A percentile compares a stretch with the other conserved stretches of the same genome.
These are phyloP conservation scores for Cosmia trapezina DNA, from an alignment of 2,888 invertebrate genomes.

Conservation along the genomic window DNA sequence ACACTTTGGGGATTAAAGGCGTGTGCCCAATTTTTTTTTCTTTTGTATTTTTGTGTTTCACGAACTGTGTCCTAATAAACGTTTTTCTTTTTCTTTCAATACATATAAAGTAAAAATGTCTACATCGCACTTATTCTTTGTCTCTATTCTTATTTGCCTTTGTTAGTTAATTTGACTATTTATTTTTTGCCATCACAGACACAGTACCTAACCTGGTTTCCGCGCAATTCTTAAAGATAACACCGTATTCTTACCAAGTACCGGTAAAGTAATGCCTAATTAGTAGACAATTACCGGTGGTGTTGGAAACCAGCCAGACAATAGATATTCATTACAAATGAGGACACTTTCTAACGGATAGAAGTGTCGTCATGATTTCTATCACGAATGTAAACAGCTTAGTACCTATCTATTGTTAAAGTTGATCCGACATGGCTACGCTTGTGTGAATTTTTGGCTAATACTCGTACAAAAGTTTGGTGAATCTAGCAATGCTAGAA, in stretches of 20 bases:
- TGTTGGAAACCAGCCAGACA: slow-evolving; percentile 51
- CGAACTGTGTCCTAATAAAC: too few relatives aligned
- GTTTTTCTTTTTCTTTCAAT: too few relatives aligned
- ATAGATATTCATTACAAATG: slow-evolving; percentile 54
- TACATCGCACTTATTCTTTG: not conserved
- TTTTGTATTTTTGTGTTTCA: too few relatives aligned
- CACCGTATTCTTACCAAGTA: slow-evolving; percentile 16
- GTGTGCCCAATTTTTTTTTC: too few relatives aligned
- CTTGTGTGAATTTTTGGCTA: slow-evolving; percentile 7
- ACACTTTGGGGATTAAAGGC: too few relatives aligned
- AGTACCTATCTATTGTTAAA: slow-evolving; percentile 24
- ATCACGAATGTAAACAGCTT: slow-evolving; percentile 28
- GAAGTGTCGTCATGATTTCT: slow-evolving; percentile 42
- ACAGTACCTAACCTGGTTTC: slow-evolving; percentile 38
- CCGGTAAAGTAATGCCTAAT: slow-evolving; percentile 56
- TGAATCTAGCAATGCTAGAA: not conserved
- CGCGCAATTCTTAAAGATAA: slow-evolving; percentile 33
- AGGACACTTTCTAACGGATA: slow-evolving; percentile 62
- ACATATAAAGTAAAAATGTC: not conserved
- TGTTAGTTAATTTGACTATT: slow-evolving; percentile 8
- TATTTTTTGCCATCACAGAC: slow-evolving; percentile 12
- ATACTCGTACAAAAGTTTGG: not conserved
- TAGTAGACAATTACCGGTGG: slow-evolving; percentile 52
- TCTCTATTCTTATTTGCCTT: not conserved
- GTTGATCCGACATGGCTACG: slow-evolving; percentile 21